Percentiles rank a stretch among this genome's conserved stretches.
Evolutionary conservation across 2,797 vertebrate genomes (phyloP).

Genomic region (Miichthys miiuy): DNA sequence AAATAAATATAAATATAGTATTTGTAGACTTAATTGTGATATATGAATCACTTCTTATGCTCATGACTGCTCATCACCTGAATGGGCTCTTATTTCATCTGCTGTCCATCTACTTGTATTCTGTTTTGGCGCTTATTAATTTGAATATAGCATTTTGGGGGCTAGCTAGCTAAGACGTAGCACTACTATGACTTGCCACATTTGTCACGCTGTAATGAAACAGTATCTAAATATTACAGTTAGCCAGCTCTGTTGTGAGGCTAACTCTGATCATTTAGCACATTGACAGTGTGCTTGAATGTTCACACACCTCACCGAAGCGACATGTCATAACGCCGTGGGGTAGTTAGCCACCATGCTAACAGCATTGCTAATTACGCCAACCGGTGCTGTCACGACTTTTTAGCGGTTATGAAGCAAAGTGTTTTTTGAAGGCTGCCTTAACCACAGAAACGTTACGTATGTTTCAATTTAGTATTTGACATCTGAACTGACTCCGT

Average conservation of each 20-base stretch:
- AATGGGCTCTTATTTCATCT: background rate
- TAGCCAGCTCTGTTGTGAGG: rapidly evolving
- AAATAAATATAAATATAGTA: background rate
- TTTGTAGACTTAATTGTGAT: background rate
- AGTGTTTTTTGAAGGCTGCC: rapidly evolving
- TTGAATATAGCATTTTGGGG: conserved; percentile 29
- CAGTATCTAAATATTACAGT: too few relatives aligned
- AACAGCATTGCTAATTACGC: conserved; percentile 55
- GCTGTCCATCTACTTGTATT: background rate
- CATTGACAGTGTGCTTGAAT: background rate
- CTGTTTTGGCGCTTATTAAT: conserved; percentile 63
- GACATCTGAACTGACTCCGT: too few relatives aligned
- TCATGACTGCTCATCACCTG: background rate
- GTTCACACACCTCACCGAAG: background rate
- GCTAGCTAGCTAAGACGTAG: conserved; percentile 32
- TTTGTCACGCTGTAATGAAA: background rate
- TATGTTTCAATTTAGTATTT: rapidly evolving
- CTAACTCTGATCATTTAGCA: background rate
- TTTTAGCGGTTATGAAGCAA: background rate
- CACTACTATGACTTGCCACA: conserved; percentile 48
- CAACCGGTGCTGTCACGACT: conserved; percentile 43
- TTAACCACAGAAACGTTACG: too few relatives aligned
- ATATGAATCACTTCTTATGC: background rate
- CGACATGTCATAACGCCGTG: background rate
- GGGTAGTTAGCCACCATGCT: conserved; percentile 60